A percentile compares a stretch with the other conserved stretches of the same genome.
Evolutionary conservation across 1,140 invertebrate species (phyloP).

Genomic region (Leptinotarsa lineolata): DNA sequence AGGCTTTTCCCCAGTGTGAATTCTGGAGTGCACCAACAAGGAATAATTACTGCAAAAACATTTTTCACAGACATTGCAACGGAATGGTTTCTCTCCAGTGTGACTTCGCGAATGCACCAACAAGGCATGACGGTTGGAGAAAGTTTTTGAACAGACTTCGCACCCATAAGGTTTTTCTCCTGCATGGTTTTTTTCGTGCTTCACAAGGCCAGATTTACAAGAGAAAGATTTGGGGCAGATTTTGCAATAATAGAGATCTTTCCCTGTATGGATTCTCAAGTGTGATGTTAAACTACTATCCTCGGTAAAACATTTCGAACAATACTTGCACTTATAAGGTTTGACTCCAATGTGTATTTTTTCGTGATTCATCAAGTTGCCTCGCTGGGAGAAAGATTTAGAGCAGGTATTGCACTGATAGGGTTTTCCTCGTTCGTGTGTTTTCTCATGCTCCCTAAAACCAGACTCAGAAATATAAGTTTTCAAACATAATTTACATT

Average conservation of each 20-base stretch:
- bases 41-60: constrained; percentile 5
- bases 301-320: no score
- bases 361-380: background rate
- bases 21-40: background rate
- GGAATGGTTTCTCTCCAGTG: constrained; percentile 55
- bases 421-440: background rate
- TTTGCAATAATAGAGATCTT: background rate
- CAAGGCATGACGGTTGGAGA: constrained; percentile 69
- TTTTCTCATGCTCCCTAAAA: background rate
- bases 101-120: constrained; percentile 59
- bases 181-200: background rate
- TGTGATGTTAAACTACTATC: no score
- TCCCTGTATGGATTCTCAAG: background rate
- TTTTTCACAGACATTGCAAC: constrained; percentile 58
- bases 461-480: background rate
- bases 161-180: constrained; percentile 52
- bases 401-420: background rate
- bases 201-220: background rate
- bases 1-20: background rate
- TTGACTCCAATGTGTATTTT: background rate
- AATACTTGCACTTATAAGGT: no score
- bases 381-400: background rate
- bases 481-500: background rate
- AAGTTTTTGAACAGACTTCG: constrained; percentile 64
- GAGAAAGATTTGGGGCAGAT: background rate